A percentile compares a stretch with the other conserved stretches of the same genome.
Evolutionary conservation across 64 coral and sea anemone genomes (phyloP).

Genomic region (Cladopsammia gracilis): DNA sequence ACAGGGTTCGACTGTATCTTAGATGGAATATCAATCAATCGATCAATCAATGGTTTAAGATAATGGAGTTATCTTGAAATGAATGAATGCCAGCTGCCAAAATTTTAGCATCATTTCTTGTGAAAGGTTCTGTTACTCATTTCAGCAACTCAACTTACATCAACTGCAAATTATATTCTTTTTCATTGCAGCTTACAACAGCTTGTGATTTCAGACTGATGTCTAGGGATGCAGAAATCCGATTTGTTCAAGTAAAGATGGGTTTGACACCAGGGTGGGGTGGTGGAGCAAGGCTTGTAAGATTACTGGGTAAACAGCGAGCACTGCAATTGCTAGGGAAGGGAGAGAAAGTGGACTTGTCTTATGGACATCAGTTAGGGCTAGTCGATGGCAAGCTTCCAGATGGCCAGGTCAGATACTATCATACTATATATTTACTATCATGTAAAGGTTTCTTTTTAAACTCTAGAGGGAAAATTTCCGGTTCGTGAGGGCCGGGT

Average conservation of each 20-base stretch:
- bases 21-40: too few relatives aligned
- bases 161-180: not conserved
- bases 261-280: slow-evolving; percentile 94
- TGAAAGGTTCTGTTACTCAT: not conserved
- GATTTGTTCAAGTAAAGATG: slow-evolving; percentile 93
- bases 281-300: slow-evolving; percentile 81
- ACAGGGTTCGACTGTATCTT: too few relatives aligned
- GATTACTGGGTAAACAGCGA: slow-evolving; percentile 72
- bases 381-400: slow-evolving; percentile 83
- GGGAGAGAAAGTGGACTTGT: slow-evolving; percentile 60
- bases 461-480: too few relatives aligned
- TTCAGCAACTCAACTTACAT: too few relatives aligned
- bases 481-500: too few relatives aligned
- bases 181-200: slow-evolving; percentile 49
- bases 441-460: too few relatives aligned
- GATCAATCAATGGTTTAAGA: too few relatives aligned
- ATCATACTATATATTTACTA: not conserved
- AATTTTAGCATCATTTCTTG: not conserved
- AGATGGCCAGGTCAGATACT: slow-evolving; percentile 45
- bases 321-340: slow-evolving; percentile 79
- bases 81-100: too few relatives aligned
- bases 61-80: too few relatives aligned
- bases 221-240: slow-evolving; percentile 82
- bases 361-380: slow-evolving; percentile 72
- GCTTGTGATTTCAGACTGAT: slow-evolving; percentile 94